A percentile compares a stretch with the other conserved stretches of the same genome.
Conservation (phyloP, 1,140 invertebrate genomes). For the Wasmannia auropunctata region DNA sequence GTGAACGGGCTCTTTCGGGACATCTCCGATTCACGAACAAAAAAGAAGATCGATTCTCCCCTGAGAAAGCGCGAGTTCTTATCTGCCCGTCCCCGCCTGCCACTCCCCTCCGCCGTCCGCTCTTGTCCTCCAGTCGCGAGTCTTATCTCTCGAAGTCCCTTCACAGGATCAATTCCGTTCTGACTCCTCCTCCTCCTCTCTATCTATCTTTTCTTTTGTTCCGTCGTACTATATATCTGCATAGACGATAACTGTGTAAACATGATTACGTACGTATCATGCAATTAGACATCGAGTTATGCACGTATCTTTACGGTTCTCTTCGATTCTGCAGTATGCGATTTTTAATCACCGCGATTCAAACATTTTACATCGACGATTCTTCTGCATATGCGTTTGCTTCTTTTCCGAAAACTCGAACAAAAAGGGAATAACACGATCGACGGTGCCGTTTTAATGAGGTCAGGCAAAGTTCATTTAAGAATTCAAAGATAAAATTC, state of each 20-base stretch:
- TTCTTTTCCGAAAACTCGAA: neutral
- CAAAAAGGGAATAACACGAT: neutral
- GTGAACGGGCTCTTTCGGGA: slow-evolving; percentile 38
- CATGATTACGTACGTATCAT: slow-evolving; percentile 27
- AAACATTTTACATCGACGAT: neutral
- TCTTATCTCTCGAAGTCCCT: slow-evolving; percentile 49
- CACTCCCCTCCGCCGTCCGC: neutral
- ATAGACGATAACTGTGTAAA: slow-evolving; percentile 40
- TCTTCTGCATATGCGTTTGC: neutral
- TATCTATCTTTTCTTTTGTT: neutral
- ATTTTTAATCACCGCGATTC: slow-evolving; percentile 8
- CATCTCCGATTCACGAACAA: slow-evolving; percentile 42
- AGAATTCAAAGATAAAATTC: slow-evolving; percentile 14
- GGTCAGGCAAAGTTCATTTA: slow-evolving; percentile 6
- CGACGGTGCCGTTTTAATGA: slow-evolving; percentile 7
- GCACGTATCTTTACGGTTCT: slow-evolving; percentile 11
- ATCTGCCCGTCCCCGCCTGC: slow-evolving; percentile 3
- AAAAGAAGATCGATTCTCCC: slow-evolving; percentile 31
- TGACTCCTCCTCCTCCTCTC: neutral
- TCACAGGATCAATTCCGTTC: slow-evolving; percentile 27
- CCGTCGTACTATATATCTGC: neutral
- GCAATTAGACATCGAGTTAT: slow-evolving; percentile 51
- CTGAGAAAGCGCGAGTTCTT: slow-evolving; percentile 45
- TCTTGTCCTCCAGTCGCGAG: slow-evolving; percentile 42
- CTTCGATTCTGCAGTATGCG: slow-evolving; percentile 2